Percentiles rank a stretch among this genome's conserved stretches.
These are phyloP conservation scores for Oplegnathus fasciatus DNA, from an alignment of 2,113 vertebrate species.

Conservation along the genomic window DNA sequence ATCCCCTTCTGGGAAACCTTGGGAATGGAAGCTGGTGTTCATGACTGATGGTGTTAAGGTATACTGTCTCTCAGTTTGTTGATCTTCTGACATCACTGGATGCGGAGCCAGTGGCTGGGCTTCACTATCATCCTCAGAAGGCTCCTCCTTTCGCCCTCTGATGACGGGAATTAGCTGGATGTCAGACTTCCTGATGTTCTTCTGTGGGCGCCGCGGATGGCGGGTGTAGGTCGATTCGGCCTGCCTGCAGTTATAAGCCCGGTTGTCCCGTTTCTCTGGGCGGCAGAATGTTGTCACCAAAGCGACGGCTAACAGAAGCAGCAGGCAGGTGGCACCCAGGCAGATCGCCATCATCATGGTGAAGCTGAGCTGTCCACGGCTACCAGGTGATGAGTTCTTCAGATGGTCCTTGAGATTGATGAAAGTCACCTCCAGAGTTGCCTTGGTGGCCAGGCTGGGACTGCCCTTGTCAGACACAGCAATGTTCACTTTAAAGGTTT, in stretches of 20 bases:
- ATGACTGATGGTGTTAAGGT: conserved; percentile 82
- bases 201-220: conserved; percentile 92
- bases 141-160: conserved; percentile 82
- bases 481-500: conserved; percentile 83
- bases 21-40: conserved; percentile 88
- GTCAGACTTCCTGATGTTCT: conserved; percentile 93
- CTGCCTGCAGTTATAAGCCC: conserved; percentile 94
- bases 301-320: conserved; percentile 86
- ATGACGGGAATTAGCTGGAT: conserved; percentile 92
- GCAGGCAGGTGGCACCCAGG: conserved; percentile 83
- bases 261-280: conserved; percentile 89
- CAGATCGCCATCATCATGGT: conserved; percentile 87
- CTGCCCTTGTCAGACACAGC: conserved; percentile 88
- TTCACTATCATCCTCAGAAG: conserved; percentile 64
- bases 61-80: conserved; percentile 80
- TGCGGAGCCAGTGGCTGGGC: conserved; percentile 51
- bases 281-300: conserved; percentile 88
- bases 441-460: conserved; percentile 80
- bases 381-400: conserved; percentile 83
- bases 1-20: conserved; percentile 73
- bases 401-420: conserved; percentile 88
- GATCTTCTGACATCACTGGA: conserved; percentile 62
- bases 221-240: conserved; percentile 91
- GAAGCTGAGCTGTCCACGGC: conserved; percentile 81
- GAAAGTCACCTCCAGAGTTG: conserved; percentile 86